phyloP scores from a whole-genome alignment of 2,797 vertebrate genomes.

The Hirundo rustica region DNA sequence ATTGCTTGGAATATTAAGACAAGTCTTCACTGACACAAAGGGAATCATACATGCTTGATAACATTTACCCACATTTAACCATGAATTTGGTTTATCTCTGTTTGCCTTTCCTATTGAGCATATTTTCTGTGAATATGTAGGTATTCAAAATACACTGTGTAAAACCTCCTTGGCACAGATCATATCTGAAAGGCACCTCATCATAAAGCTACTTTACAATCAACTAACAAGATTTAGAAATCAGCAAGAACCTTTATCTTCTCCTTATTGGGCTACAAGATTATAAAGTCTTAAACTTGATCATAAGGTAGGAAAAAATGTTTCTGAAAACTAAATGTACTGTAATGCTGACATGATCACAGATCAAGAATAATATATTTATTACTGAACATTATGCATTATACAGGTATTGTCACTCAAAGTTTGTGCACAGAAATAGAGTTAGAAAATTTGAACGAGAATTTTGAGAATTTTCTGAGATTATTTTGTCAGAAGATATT shows the following conservation, averaged over 20 bases:
- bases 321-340: neutral
- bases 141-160: neutral
- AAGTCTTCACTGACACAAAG: neutral
- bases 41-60: neutral
- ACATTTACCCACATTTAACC: neutral
- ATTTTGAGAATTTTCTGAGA: neutral
- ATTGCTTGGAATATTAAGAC: neutral
- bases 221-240: neutral
- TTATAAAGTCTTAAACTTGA: neutral
- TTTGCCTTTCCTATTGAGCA: neutral
- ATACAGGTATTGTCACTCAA: neutral
- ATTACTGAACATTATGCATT: neutral
- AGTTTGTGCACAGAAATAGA: neutral
- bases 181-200: neutral
- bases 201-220: neutral
- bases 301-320: neutral
- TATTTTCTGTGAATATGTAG: neutral
- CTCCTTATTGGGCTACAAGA: neutral
- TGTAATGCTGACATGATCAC: neutral
- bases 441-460: neutral
- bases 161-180: neutral
- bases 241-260: neutral
- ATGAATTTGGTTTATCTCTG: neutral
- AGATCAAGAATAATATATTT: neutral
- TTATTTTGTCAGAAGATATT: neutral